Evolutionary conservation across 2,113 vertebrate species (phyloP), one percentile per base, ranked within the genome.

Genomic region (Bucco capensis): DNA sequence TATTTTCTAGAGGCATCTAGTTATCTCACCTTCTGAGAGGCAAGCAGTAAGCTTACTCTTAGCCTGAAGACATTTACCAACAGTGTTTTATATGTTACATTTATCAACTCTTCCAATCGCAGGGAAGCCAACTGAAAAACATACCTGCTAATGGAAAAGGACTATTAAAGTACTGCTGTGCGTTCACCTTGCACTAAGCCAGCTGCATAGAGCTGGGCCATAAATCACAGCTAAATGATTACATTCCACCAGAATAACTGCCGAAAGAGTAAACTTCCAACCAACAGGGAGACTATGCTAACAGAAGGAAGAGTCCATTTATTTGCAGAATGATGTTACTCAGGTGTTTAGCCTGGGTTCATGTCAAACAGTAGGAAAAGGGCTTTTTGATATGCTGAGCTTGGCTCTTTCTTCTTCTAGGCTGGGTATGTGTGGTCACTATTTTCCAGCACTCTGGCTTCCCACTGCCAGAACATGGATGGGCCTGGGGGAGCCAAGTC

Each of bases 161-260:
- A 67, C 67, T 88, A 69, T 96, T 92, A 93, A 93, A 94, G 87
- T 64, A 92, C 72, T 75, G 69, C 85, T 89, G 91, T 37, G 89
- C n/a, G 27, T 76, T 90, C 93, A 86, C 89, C 78, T 89, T 57
- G 84, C 86, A 80, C 92, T 93, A 66, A 95, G 94, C 84, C 89
- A 85, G 81, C 87, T 92, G 86, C 91, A 71, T 69, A 66, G 7
- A 91, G 87, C 85, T 69, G 14, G 5, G 7, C 82, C 78, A 51
- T 64, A 76, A 76, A 89, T 83, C 57, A 85, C 54, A 83, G 49
- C 25, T 80, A 77, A 92, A 72, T 83, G 62, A 93, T 81, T 56
- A 9, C 40, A 49, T 85, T 75, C 53, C 70, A 19, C 50, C 46
- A 66, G 86, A 70, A 47, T 12, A 56, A 31, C 75, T 58, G 66